phyloP scores from a whole-genome alignment of 2,888 invertebrate species.

The Oxytorus armatus region DNA sequence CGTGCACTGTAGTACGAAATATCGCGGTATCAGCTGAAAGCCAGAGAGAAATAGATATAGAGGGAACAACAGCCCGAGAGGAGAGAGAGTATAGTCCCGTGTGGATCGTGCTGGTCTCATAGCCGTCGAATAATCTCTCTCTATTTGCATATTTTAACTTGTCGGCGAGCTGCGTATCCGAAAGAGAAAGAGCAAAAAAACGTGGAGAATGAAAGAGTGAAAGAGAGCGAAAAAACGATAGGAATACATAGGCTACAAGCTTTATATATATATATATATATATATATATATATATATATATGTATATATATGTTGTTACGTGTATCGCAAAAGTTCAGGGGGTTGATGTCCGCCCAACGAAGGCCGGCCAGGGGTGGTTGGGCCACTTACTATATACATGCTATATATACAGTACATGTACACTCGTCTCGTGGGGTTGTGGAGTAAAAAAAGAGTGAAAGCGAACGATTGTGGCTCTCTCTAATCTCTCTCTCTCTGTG shows the following conservation, averaged over 20 bases:
- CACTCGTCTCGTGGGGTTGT: neutral
- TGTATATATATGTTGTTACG: neutral
- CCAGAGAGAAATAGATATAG: conserved; percentile 20
- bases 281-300: neutral
- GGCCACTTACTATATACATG: conserved; percentile 19
- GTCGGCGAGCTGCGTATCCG: conserved; percentile 54
- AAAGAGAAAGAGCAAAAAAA: conserved; percentile 25
- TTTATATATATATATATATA: neutral
- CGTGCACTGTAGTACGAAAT: conserved; percentile 5
- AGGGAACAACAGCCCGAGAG: conserved; percentile 28
- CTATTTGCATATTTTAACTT: conserved; percentile 72
- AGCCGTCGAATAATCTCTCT: conserved; percentile 68
- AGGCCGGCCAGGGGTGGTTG: conserved; percentile 39
- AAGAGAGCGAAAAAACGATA: conserved; percentile 5
- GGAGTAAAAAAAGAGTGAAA: conserved; percentile 1
- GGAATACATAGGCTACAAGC: conserved; percentile 19
- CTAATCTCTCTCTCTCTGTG: neutral
- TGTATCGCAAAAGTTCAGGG: conserved; percentile 60
- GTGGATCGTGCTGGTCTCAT: conserved; percentile 55
- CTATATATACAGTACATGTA: neutral
- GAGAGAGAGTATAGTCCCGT: conserved; percentile 40
- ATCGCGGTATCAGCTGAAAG: conserved; percentile 8
- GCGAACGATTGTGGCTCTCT: neutral
- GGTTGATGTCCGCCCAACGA: conserved; percentile 69
- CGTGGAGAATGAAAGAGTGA: conserved; percentile 13